phyloP scores from a whole-genome alignment of 2,797 vertebrate species.

The Hippoglossus hippoglossus region DNA sequence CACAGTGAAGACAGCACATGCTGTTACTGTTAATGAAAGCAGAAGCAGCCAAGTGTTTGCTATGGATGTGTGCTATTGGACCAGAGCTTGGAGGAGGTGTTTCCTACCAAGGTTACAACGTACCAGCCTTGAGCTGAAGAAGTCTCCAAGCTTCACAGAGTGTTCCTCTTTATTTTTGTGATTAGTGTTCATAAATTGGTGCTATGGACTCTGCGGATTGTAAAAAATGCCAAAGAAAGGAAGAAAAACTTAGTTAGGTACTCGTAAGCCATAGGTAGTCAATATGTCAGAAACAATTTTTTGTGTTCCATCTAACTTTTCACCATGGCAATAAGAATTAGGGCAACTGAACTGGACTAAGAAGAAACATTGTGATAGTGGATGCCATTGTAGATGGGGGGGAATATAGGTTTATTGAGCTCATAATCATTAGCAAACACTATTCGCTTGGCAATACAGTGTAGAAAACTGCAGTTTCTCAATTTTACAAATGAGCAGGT shows the following conservation, averaged over 20 bases:
- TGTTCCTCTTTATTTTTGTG: background rate
- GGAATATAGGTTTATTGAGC: background rate
- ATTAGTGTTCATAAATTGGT: background rate
- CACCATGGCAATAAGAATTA: background rate
- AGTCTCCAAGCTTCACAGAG: constrained; percentile 11
- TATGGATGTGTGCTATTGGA: constrained; percentile 16
- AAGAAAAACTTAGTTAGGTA: background rate
- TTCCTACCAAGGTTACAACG: constrained; percentile 28
- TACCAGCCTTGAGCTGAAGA: background rate
- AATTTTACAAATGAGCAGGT: no score
- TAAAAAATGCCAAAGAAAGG: background rate
- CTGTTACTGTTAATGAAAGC: constrained; percentile 13
- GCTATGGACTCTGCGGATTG: background rate
- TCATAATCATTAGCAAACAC: background rate
- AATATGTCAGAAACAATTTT: no score
- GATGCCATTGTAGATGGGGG: background rate
- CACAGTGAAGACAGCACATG: constrained; percentile 17
- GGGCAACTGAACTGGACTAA: background rate
- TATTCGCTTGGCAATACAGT: background rate
- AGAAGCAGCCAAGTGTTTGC: constrained; percentile 22
- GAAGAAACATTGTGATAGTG: background rate
- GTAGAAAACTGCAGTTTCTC: background rate
- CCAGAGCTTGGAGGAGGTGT: constrained; percentile 11
- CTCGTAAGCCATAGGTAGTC: background rate
- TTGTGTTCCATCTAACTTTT: background rate